phyloP scores from a whole-genome alignment of 2,888 invertebrate genomes.

The Hylaea fasciaria region DNA sequence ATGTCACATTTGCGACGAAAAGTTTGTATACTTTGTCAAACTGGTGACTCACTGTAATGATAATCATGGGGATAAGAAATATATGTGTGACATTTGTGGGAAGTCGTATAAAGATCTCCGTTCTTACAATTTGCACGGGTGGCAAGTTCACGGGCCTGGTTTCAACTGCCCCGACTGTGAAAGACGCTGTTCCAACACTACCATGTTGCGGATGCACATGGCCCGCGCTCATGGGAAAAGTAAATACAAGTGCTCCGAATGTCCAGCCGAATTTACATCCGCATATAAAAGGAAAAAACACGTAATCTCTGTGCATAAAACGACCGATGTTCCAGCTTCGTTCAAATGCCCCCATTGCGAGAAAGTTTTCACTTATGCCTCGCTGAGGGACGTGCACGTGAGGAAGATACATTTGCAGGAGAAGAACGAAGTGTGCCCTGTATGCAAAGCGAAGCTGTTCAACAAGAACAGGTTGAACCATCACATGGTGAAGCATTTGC shows the following conservation, averaged over 20 bases:
- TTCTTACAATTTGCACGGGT: slow-evolving; percentile 20
- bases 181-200: slow-evolving; percentile 44
- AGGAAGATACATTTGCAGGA: slow-evolving; percentile 59
- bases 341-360: slow-evolving; percentile 58
- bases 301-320: slow-evolving; percentile 49
- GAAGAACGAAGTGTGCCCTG: slow-evolving; percentile 56
- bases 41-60: slow-evolving; percentile 32
- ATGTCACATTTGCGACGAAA: slow-evolving; percentile 31
- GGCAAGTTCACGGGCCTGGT: slow-evolving; percentile 33
- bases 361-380: slow-evolving; percentile 55
- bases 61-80: slow-evolving; percentile 27
- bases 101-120: slow-evolving; percentile 25
- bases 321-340: slow-evolving; percentile 40
- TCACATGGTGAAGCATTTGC: slow-evolving; percentile 76
- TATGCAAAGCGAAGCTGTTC: slow-evolving; percentile 61
- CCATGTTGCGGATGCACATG: slow-evolving; percentile 41
- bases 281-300: slow-evolving; percentile 53
- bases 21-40: slow-evolving; percentile 33
- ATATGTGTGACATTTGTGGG: slow-evolving; percentile 34
- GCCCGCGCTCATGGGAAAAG: slow-evolving; percentile 53
- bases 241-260: slow-evolving; percentile 50
- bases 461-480: slow-evolving; percentile 54
- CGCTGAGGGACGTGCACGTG: slow-evolving; percentile 57
- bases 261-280: slow-evolving; percentile 52
- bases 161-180: slow-evolving; percentile 52